Base-by-base conservation (phyloP, 2,888 invertebrate species). In the Andrena chrysosceles region DNA sequence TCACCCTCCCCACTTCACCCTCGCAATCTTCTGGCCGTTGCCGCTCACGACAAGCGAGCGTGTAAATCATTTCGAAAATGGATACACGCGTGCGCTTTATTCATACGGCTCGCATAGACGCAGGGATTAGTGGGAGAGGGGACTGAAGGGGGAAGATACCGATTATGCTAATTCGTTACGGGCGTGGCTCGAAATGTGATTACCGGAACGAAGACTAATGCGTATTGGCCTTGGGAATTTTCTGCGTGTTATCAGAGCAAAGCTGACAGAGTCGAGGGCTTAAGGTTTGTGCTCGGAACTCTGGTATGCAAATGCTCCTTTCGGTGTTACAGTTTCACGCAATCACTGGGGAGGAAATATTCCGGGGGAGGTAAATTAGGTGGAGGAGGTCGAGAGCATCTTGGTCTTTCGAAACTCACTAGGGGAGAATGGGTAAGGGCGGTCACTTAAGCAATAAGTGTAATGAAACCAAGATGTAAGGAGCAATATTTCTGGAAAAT, bases 31-130 rank as follows among this genome's bases (percentile, higher is more conserved):
- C 35, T 7, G 29, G 4, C 20, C 1, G 23, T 7, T 67, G n/a
- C 26, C 54, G n/a, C n/a, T 48, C 64, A 5, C 42, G 56, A 16
- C 48, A 26, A 23, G 72, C 33, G 13, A 64, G 60, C 78, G 60
- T 62, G 70, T 78, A 83, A 83, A 83, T 83, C 83, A 83, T 78
- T 62, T 67, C 69, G 78, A 73, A 78, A 78, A 83, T 73, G 76
- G 54, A 54, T 42, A 42, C 20, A 20, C 56, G 59, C 68, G 5
- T 31, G 52, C 62, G 31, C 81, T 75, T 49, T 75, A 76, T 64
- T 70, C 70, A 62, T 59, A 31, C 54, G 71, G 8, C 67, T 63
- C 10, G 23, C 49, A 76, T 62, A 35, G 35, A 52, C 20, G 10
- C 52, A 0, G 26, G 33, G 29, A 59, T 42, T 16, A 16, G 48